Evolutionary conservation across 2,888 invertebrate genomes (phyloP).

Genomic region (Lathronympha strigana): DNA sequence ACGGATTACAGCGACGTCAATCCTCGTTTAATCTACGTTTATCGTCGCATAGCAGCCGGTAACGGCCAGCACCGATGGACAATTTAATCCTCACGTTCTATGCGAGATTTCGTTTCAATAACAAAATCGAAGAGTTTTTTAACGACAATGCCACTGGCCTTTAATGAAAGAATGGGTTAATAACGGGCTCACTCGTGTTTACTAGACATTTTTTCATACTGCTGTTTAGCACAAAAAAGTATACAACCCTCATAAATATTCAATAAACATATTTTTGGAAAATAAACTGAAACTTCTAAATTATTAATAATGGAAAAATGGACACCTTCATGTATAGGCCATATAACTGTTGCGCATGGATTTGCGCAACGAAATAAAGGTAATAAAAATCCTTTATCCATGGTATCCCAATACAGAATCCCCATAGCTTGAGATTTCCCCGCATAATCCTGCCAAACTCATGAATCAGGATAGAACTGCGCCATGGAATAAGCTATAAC

Average conservation of each 20-base stretch:
- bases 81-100: conserved; percentile 61
- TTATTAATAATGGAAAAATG: no score
- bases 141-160: conserved; percentile 26
- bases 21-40: conserved; percentile 75
- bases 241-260: no score
- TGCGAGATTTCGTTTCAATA: conserved; percentile 56
- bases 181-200: no score
- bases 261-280: no score
- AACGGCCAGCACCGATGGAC: conserved; percentile 69
- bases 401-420: not conserved
- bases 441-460: conserved; percentile 22
- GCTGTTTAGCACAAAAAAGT: no score
- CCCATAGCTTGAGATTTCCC: conserved; percentile 7
- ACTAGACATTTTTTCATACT: no score
- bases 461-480: conserved; percentile 23
- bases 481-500: conserved; percentile 13
- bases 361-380: not conserved
- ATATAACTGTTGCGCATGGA: conserved; percentile 4
- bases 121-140: conserved; percentile 52
- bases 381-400: conserved; percentile 2
- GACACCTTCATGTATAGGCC: no score
- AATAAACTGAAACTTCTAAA: no score
- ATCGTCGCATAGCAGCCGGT: conserved; percentile 72
- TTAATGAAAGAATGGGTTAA: conserved; percentile 24
- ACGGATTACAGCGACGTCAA: conserved; percentile 65